Evolutionary conservation across 2,113 vertebrate genomes (phyloP).

Genomic region (Rhinopithecus roxellana): DNA sequence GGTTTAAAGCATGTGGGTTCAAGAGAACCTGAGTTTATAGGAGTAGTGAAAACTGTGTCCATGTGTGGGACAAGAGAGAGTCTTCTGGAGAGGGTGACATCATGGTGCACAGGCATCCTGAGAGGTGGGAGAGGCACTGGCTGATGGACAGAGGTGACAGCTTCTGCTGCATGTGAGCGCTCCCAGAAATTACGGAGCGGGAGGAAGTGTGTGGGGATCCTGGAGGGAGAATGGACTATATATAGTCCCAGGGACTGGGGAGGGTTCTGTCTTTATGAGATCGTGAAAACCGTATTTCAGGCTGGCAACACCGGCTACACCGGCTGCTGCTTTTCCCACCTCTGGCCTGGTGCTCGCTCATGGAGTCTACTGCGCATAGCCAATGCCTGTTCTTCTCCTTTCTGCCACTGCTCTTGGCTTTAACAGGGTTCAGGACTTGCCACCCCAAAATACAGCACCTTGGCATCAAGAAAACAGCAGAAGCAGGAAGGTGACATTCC

Average conservation of each 20-base stretch:
- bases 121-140: neutral
- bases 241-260: rapidly evolving
- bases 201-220: neutral
- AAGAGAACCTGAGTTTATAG: neutral
- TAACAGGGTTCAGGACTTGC: neutral
- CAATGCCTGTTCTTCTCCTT: neutral
- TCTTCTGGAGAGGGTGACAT: neutral
- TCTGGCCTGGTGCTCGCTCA: neutral
- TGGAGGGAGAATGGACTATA: no score
- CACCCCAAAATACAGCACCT: neutral
- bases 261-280: neutral
- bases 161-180: rapidly evolving
- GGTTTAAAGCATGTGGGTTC: neutral
- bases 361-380: neutral
- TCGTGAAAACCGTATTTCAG: rapidly evolving
- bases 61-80: neutral
- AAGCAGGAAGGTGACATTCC: neutral
- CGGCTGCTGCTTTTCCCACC: neutral
- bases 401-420: neutral
- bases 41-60: neutral
- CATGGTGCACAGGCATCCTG: neutral
- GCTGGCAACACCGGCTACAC: rapidly evolving
- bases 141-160: neutral
- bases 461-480: neutral
- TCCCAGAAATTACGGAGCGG: rapidly evolving